Conservation (phyloP, 1,140 invertebrate genomes). For the Scaptomyza graminum region DNA sequence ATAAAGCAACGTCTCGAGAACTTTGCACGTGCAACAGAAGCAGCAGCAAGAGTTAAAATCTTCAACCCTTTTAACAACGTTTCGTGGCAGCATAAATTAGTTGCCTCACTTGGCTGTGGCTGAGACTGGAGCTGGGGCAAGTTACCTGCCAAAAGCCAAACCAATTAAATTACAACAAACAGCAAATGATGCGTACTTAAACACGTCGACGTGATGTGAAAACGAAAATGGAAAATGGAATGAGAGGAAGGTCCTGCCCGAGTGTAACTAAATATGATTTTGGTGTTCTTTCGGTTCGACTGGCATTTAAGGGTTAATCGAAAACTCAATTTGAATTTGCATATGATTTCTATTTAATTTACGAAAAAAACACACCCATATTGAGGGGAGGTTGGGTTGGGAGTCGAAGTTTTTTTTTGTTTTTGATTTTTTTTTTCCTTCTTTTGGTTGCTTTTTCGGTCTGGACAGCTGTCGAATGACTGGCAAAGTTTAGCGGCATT, state of each 20-base stretch:
- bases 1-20: slow-evolving; percentile 72
- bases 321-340: slow-evolving; percentile 72
- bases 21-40: slow-evolving; percentile 59
- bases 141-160: slow-evolving; percentile 62
- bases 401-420: slow-evolving; percentile 13
- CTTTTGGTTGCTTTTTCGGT: neutral
- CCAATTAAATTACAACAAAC: slow-evolving; percentile 78
- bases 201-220: slow-evolving; percentile 77
- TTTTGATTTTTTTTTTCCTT: slow-evolving; percentile 10
- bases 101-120: slow-evolving; percentile 55
- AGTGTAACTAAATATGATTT: slow-evolving; percentile 66
- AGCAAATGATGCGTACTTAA: slow-evolving; percentile 81
- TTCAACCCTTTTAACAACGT: slow-evolving; percentile 28
- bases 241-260: neutral
- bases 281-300: neutral
- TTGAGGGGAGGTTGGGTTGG: slow-evolving; percentile 22
- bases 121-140: slow-evolving; percentile 8
- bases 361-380: slow-evolving; percentile 26
- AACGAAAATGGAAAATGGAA: slow-evolving; percentile 9
- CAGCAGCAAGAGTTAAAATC: slow-evolving; percentile 13
- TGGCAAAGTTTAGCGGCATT: slow-evolving; percentile 59
- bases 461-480: slow-evolving; percentile 63
- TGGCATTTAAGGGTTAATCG: slow-evolving; percentile 64
- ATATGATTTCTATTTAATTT: slow-evolving; percentile 80
- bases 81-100: slow-evolving; percentile 69